Evolutionary conservation across 2,797 vertebrate genomes (phyloP), one percentile per base, ranked within the genome.

Genomic region (Nannoperca obscura): DNA sequence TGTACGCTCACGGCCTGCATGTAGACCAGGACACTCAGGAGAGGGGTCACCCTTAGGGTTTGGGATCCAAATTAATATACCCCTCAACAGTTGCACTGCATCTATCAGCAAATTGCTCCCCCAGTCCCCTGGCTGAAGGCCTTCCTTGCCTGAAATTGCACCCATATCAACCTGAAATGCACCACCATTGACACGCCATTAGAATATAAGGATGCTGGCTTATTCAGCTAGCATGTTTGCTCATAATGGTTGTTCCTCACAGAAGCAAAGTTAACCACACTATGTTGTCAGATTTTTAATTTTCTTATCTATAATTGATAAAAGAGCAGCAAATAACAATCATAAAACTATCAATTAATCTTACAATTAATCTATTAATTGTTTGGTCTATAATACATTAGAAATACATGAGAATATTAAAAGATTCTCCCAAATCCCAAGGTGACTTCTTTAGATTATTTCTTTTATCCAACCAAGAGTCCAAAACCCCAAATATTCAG

Each of bases 11-110:
- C 82, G 90, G 93, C 87, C 86, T 86, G 86, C 80, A 63, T 86
- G 74, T 90, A 91, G 92, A 93, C 91, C 93, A 83, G 58, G 78
- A 87, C 89, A 85, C 91, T 92, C 83, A 86, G 90, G 76, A 84
- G 89, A 91, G 72, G 80, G 89, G 88, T 91, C 83, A 89, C 86
- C 91, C 91, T 87, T 76, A 86, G 90, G 92, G 82, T 85, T 82
- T 69, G 59, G 72, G 79, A 87, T 83, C 86, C 81, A 90, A 93
- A 87, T 84, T 76, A 91, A 90, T 91, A 89, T 80, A 88, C 76
- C 84, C 71, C 85, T 76, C 87, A 53, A 78, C 65, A 80, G 67
- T 76, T 78, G 55, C 69, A 76, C 62, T 88, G 82, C 70, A 82
- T 60, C 78, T 77, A 72, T 83, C 81, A 91, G 84, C 91, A 78